Percentiles rank a stretch among this genome's conserved stretches.
Conservation (phyloP, 2,113 vertebrate species). For the Synchiropus splendidus region DNA sequence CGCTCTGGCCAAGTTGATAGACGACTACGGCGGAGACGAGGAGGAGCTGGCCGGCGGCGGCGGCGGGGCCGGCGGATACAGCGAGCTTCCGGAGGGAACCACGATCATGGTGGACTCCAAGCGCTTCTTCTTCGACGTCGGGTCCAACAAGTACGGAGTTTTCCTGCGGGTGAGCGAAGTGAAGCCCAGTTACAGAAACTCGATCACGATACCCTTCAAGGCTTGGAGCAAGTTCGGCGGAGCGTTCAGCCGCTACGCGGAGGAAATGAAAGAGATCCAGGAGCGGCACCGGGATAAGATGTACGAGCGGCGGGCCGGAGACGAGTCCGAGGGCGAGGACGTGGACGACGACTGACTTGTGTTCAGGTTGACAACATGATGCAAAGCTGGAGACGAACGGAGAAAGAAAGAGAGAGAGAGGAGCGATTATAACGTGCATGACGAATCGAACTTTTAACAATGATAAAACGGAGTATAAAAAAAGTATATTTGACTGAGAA, state of each 20-base stretch:
- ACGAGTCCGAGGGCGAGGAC: constrained; percentile 88
- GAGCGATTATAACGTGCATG: constrained; percentile 59
- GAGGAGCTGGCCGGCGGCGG: constrained; percentile 80
- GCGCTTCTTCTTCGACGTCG: constrained; percentile 95
- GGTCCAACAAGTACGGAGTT: constrained; percentile 96
- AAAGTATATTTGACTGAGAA: constrained; percentile 67
- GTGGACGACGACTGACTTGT: constrained; percentile 84
- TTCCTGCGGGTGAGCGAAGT: constrained; percentile 93
- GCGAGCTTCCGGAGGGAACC: constrained; percentile 89
- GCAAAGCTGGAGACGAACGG: constrained; percentile 46
- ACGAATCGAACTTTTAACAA: constrained; percentile 53
- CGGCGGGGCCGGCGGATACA: constrained; percentile 74
- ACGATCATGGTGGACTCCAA: constrained; percentile 94
- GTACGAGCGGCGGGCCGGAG: constrained; percentile 76
- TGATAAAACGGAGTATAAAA: constrained; percentile 46
- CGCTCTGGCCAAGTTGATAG: constrained; percentile 88
- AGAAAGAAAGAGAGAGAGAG: constrained; percentile 20
- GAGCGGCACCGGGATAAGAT: constrained; percentile 88
- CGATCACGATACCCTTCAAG: constrained; percentile 94
- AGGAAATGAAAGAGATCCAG: constrained; percentile 98
- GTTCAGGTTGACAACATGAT: constrained; percentile 43
- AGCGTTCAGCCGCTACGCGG: constrained; percentile 89
- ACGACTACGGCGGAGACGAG: constrained; percentile 89
- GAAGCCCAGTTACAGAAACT: constrained; percentile 94
- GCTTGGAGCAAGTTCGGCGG: constrained; percentile 95